A percentile compares a stretch with the other conserved stretches of the same genome.
Conservation (phyloP, 2,113 vertebrate species). For the Bolborhynchus lineola region DNA sequence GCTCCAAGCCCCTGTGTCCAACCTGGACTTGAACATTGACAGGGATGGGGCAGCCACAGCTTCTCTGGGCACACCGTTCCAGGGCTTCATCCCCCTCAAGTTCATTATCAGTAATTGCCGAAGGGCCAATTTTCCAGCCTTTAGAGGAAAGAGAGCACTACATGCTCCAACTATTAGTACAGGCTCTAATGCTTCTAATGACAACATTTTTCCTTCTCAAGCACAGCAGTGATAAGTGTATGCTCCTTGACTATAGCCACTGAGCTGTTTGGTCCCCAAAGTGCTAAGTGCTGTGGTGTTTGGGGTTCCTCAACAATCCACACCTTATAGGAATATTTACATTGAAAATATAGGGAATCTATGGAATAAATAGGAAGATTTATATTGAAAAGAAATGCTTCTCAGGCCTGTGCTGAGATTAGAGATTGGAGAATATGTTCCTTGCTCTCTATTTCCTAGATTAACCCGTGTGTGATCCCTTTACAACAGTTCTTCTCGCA, state of each 20-base stretch:
- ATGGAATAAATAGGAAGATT: background rate
- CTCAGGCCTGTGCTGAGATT: rapidly evolving
- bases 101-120: background rate
- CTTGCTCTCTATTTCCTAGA: background rate
- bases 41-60: background rate
- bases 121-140: background rate
- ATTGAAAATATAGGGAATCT: background rate
- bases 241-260: background rate
- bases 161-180: background rate
- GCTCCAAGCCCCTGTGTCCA: rapidly evolving
- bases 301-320: background rate
- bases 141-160: background rate
- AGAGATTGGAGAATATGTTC: background rate
- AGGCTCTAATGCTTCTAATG: background rate
- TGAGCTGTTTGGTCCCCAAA: background rate
- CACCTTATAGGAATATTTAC: background rate
- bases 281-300: background rate
- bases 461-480: background rate
- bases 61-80: background rate
- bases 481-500: background rate
- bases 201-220: background rate
- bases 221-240: background rate
- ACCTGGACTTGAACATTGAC: background rate
- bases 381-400: background rate
- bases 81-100: rapidly evolving